These are phyloP conservation scores for Bufo bufo DNA, from an alignment of 2,113 vertebrate genomes.

Conservation along the genomic window DNA sequence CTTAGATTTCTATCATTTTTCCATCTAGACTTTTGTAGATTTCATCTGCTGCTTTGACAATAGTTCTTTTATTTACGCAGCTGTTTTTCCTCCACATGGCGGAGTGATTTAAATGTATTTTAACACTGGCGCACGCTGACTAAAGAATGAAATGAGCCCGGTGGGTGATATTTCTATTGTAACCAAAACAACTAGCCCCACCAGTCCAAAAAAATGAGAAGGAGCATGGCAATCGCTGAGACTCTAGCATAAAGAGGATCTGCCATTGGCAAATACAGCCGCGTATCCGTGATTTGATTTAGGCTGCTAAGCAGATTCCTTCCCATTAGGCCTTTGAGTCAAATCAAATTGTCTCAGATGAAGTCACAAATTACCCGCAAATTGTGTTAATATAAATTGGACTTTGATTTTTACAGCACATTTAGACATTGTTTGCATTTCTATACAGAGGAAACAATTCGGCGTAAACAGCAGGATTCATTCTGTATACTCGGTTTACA, in stretches of 20 bases:
- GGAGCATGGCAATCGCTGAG: neutral
- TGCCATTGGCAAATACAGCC: constrained; percentile 15
- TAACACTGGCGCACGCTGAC: constrained; percentile 22
- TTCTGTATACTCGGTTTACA: constrained; percentile 65
- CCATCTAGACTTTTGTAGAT: neutral
- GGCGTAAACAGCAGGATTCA: constrained; percentile 61
- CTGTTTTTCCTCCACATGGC: constrained; percentile 16
- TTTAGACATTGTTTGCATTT: constrained; percentile 58
- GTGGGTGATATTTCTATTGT: constrained; percentile 38
- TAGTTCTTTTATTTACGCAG: constrained; percentile 22
- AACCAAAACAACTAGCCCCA: neutral
- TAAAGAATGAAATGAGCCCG: constrained; percentile 30
- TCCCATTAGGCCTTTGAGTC: constrained; percentile 33
- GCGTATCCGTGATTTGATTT: neutral
- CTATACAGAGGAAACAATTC: constrained; percentile 60
- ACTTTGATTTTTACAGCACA: constrained; percentile 45
- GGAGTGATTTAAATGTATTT: constrained; percentile 42
- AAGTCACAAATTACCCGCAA: constrained; percentile 48
- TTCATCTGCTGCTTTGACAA: neutral
- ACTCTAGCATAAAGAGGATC: neutral
- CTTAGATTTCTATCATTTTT: neutral
- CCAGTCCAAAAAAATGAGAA: constrained; percentile 3
- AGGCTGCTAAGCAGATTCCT: constrained; percentile 5
- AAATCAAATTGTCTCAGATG: constrained; percentile 39
- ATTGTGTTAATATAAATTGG: constrained; percentile 42